Evolutionary conservation across 1,140 invertebrate species (phyloP).

Genomic region (Ganaspis sp.): DNA sequence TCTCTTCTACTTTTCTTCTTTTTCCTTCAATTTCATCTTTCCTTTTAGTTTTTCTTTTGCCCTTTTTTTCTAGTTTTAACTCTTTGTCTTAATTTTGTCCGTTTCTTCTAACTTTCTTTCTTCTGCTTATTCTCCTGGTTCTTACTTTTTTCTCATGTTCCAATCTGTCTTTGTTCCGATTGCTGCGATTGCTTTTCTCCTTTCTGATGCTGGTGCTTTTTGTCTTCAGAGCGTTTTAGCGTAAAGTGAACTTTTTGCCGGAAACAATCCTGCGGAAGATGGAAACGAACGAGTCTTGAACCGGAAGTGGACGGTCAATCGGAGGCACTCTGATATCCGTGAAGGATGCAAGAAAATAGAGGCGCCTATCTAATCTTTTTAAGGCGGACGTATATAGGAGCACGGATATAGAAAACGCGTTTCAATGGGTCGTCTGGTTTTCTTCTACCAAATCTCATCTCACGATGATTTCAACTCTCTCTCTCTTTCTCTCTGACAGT

Average conservation of each 20-base stretch:
- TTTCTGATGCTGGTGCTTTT: not conserved
- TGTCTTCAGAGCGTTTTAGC: not conserved
- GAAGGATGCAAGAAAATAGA: conserved; percentile 9
- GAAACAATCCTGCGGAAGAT: conserved; percentile 23
- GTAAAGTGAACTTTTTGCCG: conserved; percentile 1
- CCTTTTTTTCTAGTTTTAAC: too few species aligned
- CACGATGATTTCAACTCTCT: not conserved
- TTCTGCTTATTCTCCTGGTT: too few species aligned
- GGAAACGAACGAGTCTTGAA: not conserved
- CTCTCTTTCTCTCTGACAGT: not conserved
- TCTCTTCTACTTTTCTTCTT: too few species aligned
- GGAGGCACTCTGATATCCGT: not conserved
- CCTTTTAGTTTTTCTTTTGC: not conserved
- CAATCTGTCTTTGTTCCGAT: too few species aligned
- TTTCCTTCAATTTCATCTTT: too few species aligned
- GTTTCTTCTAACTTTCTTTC: too few species aligned
- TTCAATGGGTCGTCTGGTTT: conserved; percentile 26
- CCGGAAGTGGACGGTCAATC: conserved; percentile 23
- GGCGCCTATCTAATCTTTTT: conserved; percentile 11
- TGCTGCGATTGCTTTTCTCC: not conserved
- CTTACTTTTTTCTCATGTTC: too few species aligned
- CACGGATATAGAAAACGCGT: conserved; percentile 26
- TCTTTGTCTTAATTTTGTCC: not conserved
- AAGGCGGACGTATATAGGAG: not conserved
- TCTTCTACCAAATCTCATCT: conserved; percentile 28